Conservation (phyloP, 2,888 invertebrate genomes). For the Brenthis ino region DNA sequence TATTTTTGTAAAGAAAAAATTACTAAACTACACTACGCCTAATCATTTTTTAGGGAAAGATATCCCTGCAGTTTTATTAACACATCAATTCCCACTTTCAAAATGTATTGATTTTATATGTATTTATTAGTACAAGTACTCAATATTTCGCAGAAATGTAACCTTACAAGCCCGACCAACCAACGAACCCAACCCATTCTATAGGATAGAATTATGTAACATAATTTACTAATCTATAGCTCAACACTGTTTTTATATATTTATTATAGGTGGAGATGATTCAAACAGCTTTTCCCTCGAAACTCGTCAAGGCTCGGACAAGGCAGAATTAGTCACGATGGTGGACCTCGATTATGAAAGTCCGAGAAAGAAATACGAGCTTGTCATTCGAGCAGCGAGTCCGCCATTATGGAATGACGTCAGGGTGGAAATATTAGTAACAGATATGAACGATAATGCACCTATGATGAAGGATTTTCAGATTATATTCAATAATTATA, state of each 20-base stretch:
- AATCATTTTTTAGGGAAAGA: too few species aligned
- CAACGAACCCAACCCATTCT: too few species aligned
- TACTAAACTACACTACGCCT: too few species aligned
- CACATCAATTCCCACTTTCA: too few species aligned
- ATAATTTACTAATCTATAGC: too few species aligned
- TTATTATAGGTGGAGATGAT: conserved; percentile 88
- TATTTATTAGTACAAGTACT: too few species aligned
- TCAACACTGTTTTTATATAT: not conserved
- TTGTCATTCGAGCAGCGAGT: conserved; percentile 94
- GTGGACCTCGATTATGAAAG: conserved; percentile 98
- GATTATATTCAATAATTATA: conserved; percentile 97
- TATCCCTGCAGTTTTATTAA: too few species aligned
- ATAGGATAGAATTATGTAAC: too few species aligned
- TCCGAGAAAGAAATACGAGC: conserved; percentile 93
- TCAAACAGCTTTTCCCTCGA: conserved; percentile 92
- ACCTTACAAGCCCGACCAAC: too few species aligned
- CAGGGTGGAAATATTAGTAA: conserved; percentile 92
- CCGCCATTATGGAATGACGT: conserved; percentile 94
- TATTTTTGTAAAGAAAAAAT: too few species aligned
- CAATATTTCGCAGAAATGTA: too few species aligned
- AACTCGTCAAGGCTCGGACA: conserved; percentile 90
- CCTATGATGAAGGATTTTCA: conserved; percentile 95
- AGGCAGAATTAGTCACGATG: conserved; percentile 93
- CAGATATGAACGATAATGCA: conserved; percentile 97
- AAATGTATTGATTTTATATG: too few species aligned